These are phyloP conservation scores for Palythoa heliodiscus DNA, from an alignment of 92 coral and sea anemone species.

Conservation along the genomic window DNA sequence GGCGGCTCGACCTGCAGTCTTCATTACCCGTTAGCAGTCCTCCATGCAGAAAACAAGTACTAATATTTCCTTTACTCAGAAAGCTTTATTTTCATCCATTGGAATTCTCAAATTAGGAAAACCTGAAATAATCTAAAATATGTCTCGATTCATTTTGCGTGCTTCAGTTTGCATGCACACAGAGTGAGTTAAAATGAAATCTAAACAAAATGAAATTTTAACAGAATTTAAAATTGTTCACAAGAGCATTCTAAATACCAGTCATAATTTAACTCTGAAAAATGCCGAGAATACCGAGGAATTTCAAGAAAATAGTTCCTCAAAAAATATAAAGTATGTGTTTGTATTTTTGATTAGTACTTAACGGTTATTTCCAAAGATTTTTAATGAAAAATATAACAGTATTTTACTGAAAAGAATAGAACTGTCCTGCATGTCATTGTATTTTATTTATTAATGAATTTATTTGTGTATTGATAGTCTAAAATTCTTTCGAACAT, in stretches of 20 bases:
- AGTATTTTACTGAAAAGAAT: background rate
- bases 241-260: background rate
- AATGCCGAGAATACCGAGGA: background rate
- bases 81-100: background rate
- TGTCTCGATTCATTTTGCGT: background rate
- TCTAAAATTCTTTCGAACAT: background rate
- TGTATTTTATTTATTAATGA: slow-evolving; percentile 32
- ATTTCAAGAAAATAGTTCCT: background rate
- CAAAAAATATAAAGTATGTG: background rate
- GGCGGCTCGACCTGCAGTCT: slow-evolving; percentile 17
- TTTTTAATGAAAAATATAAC: slow-evolving; percentile 5
- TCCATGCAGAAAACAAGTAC: slow-evolving; percentile 3
- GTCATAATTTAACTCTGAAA: background rate
- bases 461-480: slow-evolving; percentile 25
- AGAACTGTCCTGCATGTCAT: slow-evolving; percentile 1
- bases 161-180: background rate
- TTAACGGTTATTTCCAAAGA: background rate
- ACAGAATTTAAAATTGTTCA: background rate
- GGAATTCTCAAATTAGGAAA: background rate
- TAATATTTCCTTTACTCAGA: background rate
- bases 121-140: too few relatives aligned
- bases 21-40: slow-evolving; percentile 18
- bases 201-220: background rate
- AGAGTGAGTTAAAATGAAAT: background rate
- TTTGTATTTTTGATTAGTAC: slow-evolving; percentile 2